A percentile compares a stretch with the other conserved stretches of the same genome.
Evolutionary conservation across 2,797 vertebrate genomes (phyloP).

Genomic region (Leptoclinus maculatus): DNA sequence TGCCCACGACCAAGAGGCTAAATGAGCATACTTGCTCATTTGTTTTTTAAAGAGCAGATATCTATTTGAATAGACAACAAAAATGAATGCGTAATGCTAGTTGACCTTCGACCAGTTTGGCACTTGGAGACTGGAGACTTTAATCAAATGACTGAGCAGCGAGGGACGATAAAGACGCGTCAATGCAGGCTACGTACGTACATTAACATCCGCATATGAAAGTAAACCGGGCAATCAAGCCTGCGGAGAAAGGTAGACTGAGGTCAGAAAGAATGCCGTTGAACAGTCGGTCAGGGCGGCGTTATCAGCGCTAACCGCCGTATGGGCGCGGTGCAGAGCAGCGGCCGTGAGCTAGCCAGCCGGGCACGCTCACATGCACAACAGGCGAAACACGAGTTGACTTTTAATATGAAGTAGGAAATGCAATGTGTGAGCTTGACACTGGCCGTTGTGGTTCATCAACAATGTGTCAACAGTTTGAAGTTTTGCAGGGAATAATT

Average conservation of each 20-base stretch:
- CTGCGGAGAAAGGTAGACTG: not conserved
- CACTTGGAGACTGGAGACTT: not conserved
- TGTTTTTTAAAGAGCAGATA: constrained; percentile 17
- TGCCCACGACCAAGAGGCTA: not conserved
- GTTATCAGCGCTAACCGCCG: no score
- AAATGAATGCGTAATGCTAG: not conserved
- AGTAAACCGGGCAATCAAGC: not conserved
- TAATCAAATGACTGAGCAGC: not conserved
- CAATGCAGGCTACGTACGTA: not conserved
- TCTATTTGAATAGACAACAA: constrained; percentile 14
- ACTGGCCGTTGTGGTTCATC: no score
- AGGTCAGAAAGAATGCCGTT: not conserved
- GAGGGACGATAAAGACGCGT: not conserved
- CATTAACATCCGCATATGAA: not conserved
- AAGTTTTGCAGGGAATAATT: no score
- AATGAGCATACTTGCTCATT: constrained; percentile 20
- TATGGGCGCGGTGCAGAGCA: no score
- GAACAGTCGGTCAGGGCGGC: no score
- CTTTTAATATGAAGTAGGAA: no score
- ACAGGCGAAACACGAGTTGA: no score
- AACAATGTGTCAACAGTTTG: not conserved
- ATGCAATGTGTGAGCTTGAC: no score
- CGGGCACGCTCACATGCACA: no score
- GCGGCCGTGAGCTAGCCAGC: no score
- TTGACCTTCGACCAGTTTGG: constrained; percentile 18